Conservation (phyloP, 2,113 vertebrate species). For the Scolopax mira region DNA sequence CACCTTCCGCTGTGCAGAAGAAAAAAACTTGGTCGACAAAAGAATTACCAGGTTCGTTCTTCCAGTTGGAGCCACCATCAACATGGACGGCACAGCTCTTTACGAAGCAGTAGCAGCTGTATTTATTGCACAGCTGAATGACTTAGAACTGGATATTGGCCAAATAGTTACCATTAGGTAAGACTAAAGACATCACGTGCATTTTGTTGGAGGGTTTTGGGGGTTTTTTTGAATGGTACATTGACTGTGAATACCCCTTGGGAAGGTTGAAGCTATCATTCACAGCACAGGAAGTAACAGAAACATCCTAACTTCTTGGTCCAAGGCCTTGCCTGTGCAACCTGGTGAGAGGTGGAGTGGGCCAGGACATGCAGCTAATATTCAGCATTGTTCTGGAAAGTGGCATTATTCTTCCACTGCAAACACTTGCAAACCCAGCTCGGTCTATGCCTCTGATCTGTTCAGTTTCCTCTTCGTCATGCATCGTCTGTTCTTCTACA, state of each 20-base stretch:
- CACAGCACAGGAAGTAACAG: neutral
- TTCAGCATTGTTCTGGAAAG: neutral
- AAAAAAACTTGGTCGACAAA: slow-evolving; percentile 92
- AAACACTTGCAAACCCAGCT: neutral
- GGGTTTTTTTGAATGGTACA: neutral
- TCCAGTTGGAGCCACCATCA: slow-evolving; percentile 96
- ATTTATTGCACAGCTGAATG: slow-evolving; percentile 95
- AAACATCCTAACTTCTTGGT: neutral
- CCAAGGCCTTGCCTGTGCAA: neutral
- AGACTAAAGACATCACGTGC: neutral
- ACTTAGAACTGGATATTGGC: slow-evolving; percentile 84
- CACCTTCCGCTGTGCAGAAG: slow-evolving; percentile 96
- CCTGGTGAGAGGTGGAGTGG: neutral
- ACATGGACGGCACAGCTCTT: slow-evolving; percentile 97
- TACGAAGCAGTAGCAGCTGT: slow-evolving; percentile 96
- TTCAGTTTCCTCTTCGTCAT: neutral
- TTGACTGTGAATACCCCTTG: neutral
- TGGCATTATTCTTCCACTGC: neutral
- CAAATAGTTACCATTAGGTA: slow-evolving; percentile 96
- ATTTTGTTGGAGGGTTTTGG: neutral
- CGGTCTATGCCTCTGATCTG: neutral
- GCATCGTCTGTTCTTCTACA: neutral
- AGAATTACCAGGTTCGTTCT: slow-evolving; percentile 96
- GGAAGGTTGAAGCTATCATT: neutral
- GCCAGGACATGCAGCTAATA: neutral